These are phyloP conservation scores for Trisateles emortualis DNA, from an alignment of 2,888 invertebrate genomes.

Conservation along the genomic window DNA sequence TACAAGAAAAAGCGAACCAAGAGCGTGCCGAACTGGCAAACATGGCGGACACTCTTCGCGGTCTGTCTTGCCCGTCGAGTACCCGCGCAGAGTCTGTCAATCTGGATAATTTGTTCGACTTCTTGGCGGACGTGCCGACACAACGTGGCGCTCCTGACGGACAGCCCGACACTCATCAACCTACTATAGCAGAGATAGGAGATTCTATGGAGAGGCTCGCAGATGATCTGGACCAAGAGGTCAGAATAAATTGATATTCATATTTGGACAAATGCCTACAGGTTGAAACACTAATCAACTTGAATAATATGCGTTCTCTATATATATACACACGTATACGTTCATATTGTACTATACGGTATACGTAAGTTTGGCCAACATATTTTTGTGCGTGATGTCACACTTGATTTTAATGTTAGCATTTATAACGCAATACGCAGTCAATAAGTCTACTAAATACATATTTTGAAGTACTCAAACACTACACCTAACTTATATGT, in stretches of 20 bases:
- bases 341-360: too few species aligned
- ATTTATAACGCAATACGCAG: too few species aligned
- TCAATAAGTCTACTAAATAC: too few species aligned
- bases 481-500: too few species aligned
- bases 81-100: constrained; percentile 92
- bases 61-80: constrained; percentile 65
- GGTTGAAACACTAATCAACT: too few species aligned
- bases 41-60: constrained; percentile 80
- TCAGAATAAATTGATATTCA: constrained; percentile 48
- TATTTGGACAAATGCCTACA: too few species aligned
- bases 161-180: constrained; percentile 85
- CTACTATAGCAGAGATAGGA: constrained; percentile 93
- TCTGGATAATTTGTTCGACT: constrained; percentile 95
- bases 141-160: constrained; percentile 82
- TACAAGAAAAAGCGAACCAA: constrained; percentile 90
- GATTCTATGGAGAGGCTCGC: constrained; percentile 94
- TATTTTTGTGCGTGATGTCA: too few species aligned
- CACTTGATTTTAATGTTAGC: too few species aligned
- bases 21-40: constrained; percentile 85
- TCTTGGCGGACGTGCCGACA: constrained; percentile 92
- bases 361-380: too few species aligned
- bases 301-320: too few species aligned
- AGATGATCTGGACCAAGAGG: constrained; percentile 93
- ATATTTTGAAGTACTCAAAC: too few species aligned
- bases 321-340: too few species aligned